These are phyloP conservation scores for Bradypus variegatus DNA, from an alignment of 2,797 vertebrate genomes.

Conservation along the genomic window DNA sequence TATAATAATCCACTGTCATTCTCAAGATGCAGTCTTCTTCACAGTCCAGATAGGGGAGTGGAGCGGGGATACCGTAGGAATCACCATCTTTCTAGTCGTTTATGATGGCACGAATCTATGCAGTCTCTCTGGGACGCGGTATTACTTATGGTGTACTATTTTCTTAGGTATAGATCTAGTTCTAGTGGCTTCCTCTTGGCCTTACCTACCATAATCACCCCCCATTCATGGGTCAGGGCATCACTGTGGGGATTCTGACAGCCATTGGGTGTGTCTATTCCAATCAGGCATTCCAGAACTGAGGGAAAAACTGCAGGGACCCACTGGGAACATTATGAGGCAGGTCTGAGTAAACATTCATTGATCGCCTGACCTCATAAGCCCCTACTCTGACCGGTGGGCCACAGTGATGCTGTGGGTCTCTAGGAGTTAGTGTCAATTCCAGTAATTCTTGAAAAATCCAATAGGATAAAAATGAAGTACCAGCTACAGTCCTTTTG, in stretches of 20 bases:
- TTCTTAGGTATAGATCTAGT: background rate
- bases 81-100: fast-evolving
- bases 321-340: background rate
- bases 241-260: fast-evolving
- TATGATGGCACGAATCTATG: fast-evolving
- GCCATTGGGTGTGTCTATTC: background rate
- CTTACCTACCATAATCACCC: background rate
- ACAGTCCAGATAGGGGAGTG: background rate
- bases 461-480: background rate
- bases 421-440: background rate
- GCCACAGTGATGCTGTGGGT: background rate
- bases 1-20: background rate
- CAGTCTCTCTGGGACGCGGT: fast-evolving
- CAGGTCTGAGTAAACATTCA: background rate
- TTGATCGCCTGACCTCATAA: background rate
- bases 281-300: background rate
- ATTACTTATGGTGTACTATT: background rate
- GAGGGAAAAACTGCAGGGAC: background rate
- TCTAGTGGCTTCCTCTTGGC: background rate
- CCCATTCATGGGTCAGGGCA: too few species aligned
- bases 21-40: background rate
- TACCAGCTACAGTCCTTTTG: background rate
- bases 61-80: fast-evolving
- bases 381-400: background rate
- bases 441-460: background rate